Conservation (phyloP, 1,140 invertebrate species). For the Brachionus rotundiformis region DNA sequence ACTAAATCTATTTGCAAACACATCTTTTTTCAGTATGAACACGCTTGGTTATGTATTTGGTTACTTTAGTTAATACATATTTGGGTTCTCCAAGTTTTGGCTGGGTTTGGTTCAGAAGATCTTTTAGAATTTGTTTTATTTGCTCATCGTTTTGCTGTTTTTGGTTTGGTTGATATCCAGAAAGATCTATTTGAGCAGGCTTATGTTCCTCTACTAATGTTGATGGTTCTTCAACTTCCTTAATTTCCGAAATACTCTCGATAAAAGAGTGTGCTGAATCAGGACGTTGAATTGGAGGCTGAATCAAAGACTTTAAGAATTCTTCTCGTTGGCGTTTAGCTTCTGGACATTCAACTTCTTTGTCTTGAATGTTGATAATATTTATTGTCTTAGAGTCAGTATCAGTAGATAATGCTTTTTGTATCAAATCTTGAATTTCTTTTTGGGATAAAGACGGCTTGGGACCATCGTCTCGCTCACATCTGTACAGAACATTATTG, state of each 20-base stretch:
- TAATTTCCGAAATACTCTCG: conserved; percentile 31
- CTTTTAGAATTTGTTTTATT: conserved; percentile 27
- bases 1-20: conserved; percentile 8
- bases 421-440: conserved; percentile 11
- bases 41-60: conserved; percentile 15
- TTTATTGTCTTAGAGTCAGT: conserved; percentile 10
- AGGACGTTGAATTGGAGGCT: neutral
- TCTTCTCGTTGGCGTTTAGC: neutral
- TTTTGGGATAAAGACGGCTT: neutral
- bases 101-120: neutral
- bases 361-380: conserved; percentile 15
- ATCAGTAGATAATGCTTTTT: neutral
- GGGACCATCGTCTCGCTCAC: neutral
- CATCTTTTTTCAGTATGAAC: conserved; percentile 28
- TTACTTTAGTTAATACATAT: conserved; percentile 30
- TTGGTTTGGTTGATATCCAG: conserved; percentile 18
- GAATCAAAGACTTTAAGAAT: neutral
- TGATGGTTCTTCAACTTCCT: conserved; percentile 1
- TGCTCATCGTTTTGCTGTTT: neutral
- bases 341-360: conserved; percentile 7
- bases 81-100: neutral
- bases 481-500: conserved; percentile 36
- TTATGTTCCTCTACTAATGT: neutral
- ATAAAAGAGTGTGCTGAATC: conserved; percentile 4
- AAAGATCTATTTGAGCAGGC: neutral